These are phyloP conservation scores for Enteromius anoplus DNA, from an alignment of 2,797 vertebrate species.

Conservation along the genomic window DNA sequence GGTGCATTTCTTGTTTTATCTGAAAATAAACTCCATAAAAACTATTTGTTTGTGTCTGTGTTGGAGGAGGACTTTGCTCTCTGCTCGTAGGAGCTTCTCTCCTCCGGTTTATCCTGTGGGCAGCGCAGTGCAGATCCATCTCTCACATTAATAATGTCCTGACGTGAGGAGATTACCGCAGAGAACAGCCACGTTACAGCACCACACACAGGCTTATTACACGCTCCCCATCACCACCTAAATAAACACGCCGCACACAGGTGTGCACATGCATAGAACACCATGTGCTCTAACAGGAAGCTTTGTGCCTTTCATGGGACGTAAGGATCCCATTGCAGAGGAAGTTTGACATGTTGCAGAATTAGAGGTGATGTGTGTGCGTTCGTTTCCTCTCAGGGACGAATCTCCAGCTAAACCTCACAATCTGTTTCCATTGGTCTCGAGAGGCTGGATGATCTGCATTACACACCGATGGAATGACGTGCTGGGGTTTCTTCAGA, in stretches of 20 bases:
- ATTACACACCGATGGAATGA: slow-evolving; percentile 9
- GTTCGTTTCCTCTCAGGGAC: background rate
- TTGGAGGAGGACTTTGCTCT: slow-evolving; percentile 19
- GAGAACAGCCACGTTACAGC: slow-evolving; percentile 31
- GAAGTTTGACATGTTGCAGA: background rate
- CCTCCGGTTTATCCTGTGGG: slow-evolving; percentile 4
- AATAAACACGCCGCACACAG: background rate
- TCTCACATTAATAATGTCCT: slow-evolving; percentile 50
- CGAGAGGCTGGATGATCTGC: slow-evolving; percentile 11
- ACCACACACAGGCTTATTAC: slow-evolving; percentile 14
- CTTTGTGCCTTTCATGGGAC: background rate
- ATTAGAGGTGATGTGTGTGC: background rate
- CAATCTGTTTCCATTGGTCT: slow-evolving; percentile 1
- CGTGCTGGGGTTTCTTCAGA: slow-evolving; percentile 18
- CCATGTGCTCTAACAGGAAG: background rate
- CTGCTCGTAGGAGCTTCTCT: slow-evolving; percentile 7
- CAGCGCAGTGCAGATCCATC: slow-evolving; percentile 35
- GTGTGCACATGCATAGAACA: background rate
- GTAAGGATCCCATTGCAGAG: background rate
- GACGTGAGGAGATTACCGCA: slow-evolving; percentile 42
- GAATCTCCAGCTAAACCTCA: slow-evolving; percentile 14
- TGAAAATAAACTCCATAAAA: slow-evolving; percentile 7
- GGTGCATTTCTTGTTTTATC: background rate
- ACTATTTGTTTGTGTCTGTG: background rate
- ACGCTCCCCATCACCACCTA: background rate